phyloP scores from a whole-genome alignment of 1,140 invertebrate species.

The Mya arenaria region DNA sequence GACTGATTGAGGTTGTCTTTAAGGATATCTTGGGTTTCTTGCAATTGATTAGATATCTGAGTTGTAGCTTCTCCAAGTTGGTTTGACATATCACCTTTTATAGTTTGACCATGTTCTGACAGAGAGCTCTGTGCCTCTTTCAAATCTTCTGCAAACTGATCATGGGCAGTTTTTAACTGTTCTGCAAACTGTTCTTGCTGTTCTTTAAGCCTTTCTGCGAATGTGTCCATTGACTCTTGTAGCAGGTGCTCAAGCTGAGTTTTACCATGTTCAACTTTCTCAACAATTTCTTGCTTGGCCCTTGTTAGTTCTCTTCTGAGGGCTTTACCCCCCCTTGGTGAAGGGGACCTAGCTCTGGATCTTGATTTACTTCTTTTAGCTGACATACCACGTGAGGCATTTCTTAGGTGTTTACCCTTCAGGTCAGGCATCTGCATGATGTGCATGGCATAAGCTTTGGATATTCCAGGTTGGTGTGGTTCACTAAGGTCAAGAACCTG shows the following conservation, averaged over 20 bases:
- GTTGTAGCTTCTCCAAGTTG: conserved; percentile 26
- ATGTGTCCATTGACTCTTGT: conserved; percentile 36
- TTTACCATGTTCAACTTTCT: conserved; percentile 50
- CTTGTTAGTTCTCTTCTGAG: conserved; percentile 26
- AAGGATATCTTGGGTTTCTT: conserved; percentile 31
- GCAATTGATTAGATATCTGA: conserved; percentile 21
- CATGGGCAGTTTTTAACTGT: conserved; percentile 35
- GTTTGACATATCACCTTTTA: conserved; percentile 40
- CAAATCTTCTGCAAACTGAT: conserved; percentile 41
- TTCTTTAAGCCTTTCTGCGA: conserved; percentile 39
- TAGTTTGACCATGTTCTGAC: conserved; percentile 26
- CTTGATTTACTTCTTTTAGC: not conserved
- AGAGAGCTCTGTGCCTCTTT: conserved; percentile 37
- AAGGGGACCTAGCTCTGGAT: conserved; percentile 4
- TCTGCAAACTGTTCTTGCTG: conserved; percentile 48
- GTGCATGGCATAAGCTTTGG: conserved; percentile 27
- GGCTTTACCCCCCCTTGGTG: conserved; percentile 11
- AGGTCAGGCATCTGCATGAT: conserved; percentile 4
- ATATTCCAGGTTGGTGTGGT: conserved; percentile 20
- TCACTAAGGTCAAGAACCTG: conserved; percentile 1
- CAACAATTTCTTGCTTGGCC: conserved; percentile 41
- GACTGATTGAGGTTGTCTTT: conserved; percentile 22
- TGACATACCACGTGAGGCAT: not conserved
- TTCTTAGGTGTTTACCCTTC: conserved; percentile 24
- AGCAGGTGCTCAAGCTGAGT: conserved; percentile 33